phyloP scores from a whole-genome alignment of 2,797 vertebrate species.

The Steatocranus sp. region DNA sequence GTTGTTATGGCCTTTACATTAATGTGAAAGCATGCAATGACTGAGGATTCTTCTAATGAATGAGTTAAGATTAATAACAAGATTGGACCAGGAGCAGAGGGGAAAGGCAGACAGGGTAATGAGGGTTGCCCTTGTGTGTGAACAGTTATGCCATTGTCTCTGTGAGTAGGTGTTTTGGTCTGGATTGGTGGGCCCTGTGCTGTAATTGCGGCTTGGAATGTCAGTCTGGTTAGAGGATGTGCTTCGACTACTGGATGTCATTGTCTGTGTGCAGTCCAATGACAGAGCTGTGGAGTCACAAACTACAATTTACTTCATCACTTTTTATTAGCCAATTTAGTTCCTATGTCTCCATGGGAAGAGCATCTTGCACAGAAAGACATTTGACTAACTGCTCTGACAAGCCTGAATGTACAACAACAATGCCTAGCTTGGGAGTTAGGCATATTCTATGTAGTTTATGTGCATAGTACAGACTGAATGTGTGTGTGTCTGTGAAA shows the following conservation, averaged over 20 bases:
- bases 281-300: slow-evolving; percentile 58
- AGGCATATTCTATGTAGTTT: slow-evolving; percentile 9
- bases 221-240: slow-evolving; percentile 67
- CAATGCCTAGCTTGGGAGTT: slow-evolving; percentile 43
- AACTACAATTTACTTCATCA: slow-evolving; percentile 66
- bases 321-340: slow-evolving; percentile 68
- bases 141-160: slow-evolving; percentile 74
- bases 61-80: slow-evolving; percentile 75
- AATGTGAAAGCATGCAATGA: slow-evolving; percentile 57
- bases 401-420: slow-evolving; percentile 38
- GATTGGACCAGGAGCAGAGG: slow-evolving; percentile 58
- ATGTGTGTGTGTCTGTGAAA: neutral
- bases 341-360: slow-evolving; percentile 54
- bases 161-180: slow-evolving; percentile 76
- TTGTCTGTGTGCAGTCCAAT: slow-evolving; percentile 64
- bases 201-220: slow-evolving; percentile 78
- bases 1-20: slow-evolving; percentile 51
- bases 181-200: slow-evolving; percentile 70
- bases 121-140: slow-evolving; percentile 69
- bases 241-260: slow-evolving; percentile 70
- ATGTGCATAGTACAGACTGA: neutral
- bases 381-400: slow-evolving; percentile 33
- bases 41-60: slow-evolving; percentile 67
- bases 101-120: slow-evolving; percentile 49
- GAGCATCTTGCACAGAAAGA: slow-evolving; percentile 23